Evolutionary conservation across 2,113 vertebrate genomes (phyloP), one percentile per base, ranked within the genome.

Genomic region (Pteropus alecto): DNA sequence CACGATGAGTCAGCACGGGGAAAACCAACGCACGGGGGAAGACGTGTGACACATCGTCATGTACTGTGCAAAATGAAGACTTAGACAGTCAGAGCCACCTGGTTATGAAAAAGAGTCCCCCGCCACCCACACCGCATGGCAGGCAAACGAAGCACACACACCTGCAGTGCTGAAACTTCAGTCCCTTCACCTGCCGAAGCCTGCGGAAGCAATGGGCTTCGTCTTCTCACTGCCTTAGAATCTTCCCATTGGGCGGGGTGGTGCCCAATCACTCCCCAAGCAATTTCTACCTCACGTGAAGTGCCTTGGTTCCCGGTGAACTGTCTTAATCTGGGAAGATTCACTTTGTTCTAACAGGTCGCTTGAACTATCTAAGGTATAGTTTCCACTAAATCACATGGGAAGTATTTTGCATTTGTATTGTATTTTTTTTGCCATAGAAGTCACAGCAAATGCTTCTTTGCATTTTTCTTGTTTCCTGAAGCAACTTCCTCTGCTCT

Each of bases 381-480:
- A 48, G 14, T 83, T 78, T 92, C 68, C 68, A 16, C 65, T 61
- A 96, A 98, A 93, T 95, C 96, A 86, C 60, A 90, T 30, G 87
- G 86, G 65, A 61, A 63, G 46, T 19, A 0, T 38, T 97, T 94
- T 74, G 38, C 94, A 88, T 93, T 84, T 78, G 30, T 88, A 90
- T 41, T 93, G n/a, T 0, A 1, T 28, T 22, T 95, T 96, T 96
- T 90, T 79, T 91, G n/a, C 0, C 28, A 41, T 35, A 76, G 79
- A 95, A 77, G 82, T 94, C 93, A 92, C 95, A 5, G 0, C 79
- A 97, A 95, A 65, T 38, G 63, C 46, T 94, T 94, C 95, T 98
- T 96, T 82, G 93, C 24, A 43, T 98, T 87, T 87, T 92, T 98
- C 96, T 48, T 93, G 70, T 92, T 97, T 97, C 96, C 95, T 86